Percentiles rank a stretch among this genome's conserved stretches.
These are phyloP conservation scores for Cheilosia variabilis DNA, from an alignment of 2,888 invertebrate species.

Conservation along the genomic window DNA sequence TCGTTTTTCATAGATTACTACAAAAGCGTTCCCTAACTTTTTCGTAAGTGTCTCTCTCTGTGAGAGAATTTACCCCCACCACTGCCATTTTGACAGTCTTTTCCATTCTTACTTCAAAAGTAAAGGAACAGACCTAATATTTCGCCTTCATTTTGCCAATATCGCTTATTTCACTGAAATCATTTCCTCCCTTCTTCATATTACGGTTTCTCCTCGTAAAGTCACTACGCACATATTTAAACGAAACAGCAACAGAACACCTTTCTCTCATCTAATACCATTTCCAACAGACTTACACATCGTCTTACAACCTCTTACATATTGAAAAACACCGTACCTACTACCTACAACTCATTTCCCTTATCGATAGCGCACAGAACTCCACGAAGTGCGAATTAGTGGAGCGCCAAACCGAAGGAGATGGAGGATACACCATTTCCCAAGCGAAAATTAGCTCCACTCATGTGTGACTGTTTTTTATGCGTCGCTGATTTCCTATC, in stretches of 20 bases:
- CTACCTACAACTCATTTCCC: background rate
- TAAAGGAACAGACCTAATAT: too few relatives aligned
- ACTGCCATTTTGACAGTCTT: too few relatives aligned
- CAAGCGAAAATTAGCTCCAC: conserved; percentile 36
- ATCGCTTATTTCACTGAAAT: too few relatives aligned
- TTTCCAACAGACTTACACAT: conserved; percentile 4
- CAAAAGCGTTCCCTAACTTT: too few relatives aligned
- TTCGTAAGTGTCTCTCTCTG: too few relatives aligned
- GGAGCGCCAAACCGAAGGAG: background rate
- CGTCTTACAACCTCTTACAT: background rate
- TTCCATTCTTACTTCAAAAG: too few relatives aligned
- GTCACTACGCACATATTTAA: background rate
- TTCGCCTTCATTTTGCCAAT: too few relatives aligned
- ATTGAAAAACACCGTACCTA: background rate
- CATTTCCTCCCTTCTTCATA: too few relatives aligned
- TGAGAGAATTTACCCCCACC: too few relatives aligned
- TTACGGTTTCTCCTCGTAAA: too few relatives aligned
- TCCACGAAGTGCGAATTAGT: conserved; percentile 2
- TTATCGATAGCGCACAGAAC: background rate
- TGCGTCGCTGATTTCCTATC: conserved; percentile 20
- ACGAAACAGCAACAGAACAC: background rate
- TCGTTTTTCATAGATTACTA: too few relatives aligned
- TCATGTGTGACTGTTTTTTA: conserved; percentile 51
- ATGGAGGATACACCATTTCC: background rate
- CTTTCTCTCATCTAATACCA: background rate